Base-by-base conservation (phyloP, 2,888 invertebrate genomes). In the Ichneumon xanthorius region DNA sequence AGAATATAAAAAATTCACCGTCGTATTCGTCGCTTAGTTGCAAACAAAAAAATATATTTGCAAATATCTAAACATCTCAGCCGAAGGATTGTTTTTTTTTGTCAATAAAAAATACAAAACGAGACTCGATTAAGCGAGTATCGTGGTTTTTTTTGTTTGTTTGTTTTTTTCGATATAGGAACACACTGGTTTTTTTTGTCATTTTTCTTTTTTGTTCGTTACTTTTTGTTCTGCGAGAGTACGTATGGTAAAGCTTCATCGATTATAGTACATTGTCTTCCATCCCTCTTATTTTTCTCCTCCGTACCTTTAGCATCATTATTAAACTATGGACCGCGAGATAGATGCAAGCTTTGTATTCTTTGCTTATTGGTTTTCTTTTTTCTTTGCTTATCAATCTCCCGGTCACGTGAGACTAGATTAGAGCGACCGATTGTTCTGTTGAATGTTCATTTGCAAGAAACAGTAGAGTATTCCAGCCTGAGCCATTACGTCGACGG, bases 401-500 rank as follows among this genome's bases (percentile, higher is more conserved):
- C 86, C 50, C 63, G 68, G 67, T 85, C 78, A 84, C 71, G 22
- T 80, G 76, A 89, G 93, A 93, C 93, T 94, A 93, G 94, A 94
- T 93, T 92, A 93, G 83, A 88, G 89, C 78, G 89, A 93, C 90
- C 93, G 92, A 92, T 93, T 93, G 88, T 92, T 91, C 87, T 92
- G 92, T 85, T 92, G 92, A 26, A 95, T 92, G 87, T 96, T 95
- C 90, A 95, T 95, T 91, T 97, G 97, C 91, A 98, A 95, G 93
- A 98, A 97, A 94, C 98, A 97, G 94, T 98, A 98, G 53, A 98
- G 96, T 91, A 98, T 98, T 89, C 98, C 98, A 58, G 98, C 98
- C 95, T 99, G 99, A 7, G 98, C 98, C 98, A 99, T 98, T 55
- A 98, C 98, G 94, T 99, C 98, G 26, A 98, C 98, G 0, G 98